Conservation (phyloP, 2,888 invertebrate genomes). For the Epinotia bilunana region DNA sequence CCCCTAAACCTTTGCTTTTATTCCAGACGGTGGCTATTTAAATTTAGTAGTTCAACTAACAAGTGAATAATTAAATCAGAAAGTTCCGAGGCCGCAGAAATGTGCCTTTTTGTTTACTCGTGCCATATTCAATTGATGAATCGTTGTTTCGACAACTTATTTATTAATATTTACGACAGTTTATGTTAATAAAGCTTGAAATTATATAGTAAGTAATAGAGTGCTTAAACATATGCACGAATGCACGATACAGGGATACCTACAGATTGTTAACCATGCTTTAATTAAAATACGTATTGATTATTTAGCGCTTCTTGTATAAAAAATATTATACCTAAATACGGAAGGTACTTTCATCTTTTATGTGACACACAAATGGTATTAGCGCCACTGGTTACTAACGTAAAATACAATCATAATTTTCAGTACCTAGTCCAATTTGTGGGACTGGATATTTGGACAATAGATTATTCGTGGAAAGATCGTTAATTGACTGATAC, state of each 20-base stretch:
- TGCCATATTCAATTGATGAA: constrained; percentile 8
- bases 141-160: background rate
- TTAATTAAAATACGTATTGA: background rate
- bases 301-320: no score
- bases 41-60: constrained; percentile 16
- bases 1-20: background rate
- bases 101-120: constrained; percentile 12
- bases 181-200: background rate
- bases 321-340: no score
- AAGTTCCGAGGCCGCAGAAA: constrained; percentile 9
- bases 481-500: background rate
- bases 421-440: background rate
- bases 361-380: background rate
- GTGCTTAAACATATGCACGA: background rate
- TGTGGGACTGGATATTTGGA: background rate
- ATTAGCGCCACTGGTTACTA: background rate
- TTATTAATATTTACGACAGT: background rate
- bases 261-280: no score
- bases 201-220: background rate
- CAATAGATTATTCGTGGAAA: background rate
- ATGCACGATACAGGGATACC: background rate
- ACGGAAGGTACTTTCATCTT: background rate
- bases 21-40: constrained; percentile 1
- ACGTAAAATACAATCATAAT: background rate
- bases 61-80: constrained; percentile 18